Evolutionary conservation across 1,140 invertebrate species (phyloP), one percentile per base, ranked within the genome.

Genomic region (Delia radicum): DNA sequence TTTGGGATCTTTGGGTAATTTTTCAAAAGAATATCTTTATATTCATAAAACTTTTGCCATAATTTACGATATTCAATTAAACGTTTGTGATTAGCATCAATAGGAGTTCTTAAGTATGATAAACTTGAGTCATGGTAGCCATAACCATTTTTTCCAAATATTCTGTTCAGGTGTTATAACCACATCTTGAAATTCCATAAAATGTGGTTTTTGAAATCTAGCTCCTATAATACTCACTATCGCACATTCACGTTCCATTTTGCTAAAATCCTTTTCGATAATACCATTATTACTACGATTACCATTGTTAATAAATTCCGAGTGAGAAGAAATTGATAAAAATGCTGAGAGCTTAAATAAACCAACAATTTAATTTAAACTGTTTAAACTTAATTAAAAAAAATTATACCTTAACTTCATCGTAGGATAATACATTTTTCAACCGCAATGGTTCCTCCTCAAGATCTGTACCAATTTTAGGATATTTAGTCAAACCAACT

Each of bases 291-390:
- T 92, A 12, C 87, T 83, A n/a, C 91, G 86, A 15, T 87, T 84
- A 3, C 91, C 91, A 78, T 91, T 88, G 76, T 92, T 92, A 69
- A 92, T 89, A 78, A 92, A 92, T 78, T 89, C 89, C 2, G 89
- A 89, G 74, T 88, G 87, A 0, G 90, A 91, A 6, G 90, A 91
- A 8, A 91, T 85, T 18, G 88, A 88, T 18, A 92, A 86, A 80
- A 91, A 85, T 0, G 91, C 88, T 0, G 91, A 90, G 2, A 92
- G 77, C 81, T 84, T 7, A 82, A n/a, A 81, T 79, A 33, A 33
- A 90, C 79, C 7, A n/a, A 46, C 5, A 46, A 29, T 28, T 48
- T 21, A 29, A n/a, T n/a, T n/a, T 33, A 33, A 33, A 33, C 31
- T 33, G 31, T 33, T 33, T 33, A n/a, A n/a, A n/a, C 31, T 13